Percentiles rank a stretch among this genome's conserved stretches.
Conservation (phyloP, 1,140 invertebrate genomes). For the Drosophila navojoa region DNA sequence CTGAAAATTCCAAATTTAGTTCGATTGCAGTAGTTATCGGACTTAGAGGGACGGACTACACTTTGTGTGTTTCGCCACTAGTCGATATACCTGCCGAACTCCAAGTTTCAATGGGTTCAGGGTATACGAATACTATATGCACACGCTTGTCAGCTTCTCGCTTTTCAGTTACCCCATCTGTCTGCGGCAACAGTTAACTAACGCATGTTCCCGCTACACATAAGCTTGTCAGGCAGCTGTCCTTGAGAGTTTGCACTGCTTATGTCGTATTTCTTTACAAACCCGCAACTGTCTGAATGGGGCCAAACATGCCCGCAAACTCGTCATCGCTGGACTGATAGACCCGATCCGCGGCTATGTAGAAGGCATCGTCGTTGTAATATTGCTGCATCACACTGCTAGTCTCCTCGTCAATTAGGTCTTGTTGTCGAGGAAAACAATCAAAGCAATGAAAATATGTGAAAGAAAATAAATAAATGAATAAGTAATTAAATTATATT, state of each 20-base stretch:
- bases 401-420: slow-evolving; percentile 75
- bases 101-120: too few relatives aligned
- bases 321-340: slow-evolving; percentile 81
- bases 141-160: slow-evolving; percentile 55
- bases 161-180: slow-evolving; percentile 23
- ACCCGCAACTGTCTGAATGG: slow-evolving; percentile 82
- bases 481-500: slow-evolving; percentile 3
- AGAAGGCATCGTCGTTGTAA: slow-evolving; percentile 80
- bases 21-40: too few relatives aligned
- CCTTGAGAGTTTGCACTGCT: slow-evolving; percentile 20
- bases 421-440: slow-evolving; percentile 29
- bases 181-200: slow-evolving; percentile 21
- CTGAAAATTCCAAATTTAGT: too few relatives aligned
- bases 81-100: too few relatives aligned
- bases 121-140: slow-evolving; percentile 55
- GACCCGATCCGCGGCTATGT: slow-evolving; percentile 79
- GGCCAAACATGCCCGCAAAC: slow-evolving; percentile 81
- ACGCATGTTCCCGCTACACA: slow-evolving; percentile 28
- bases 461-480: slow-evolving; percentile 20
- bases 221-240: slow-evolving; percentile 37
- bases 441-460: slow-evolving; percentile 16
- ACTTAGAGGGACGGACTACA: too few relatives aligned
- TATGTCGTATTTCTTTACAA: slow-evolving; percentile 44
- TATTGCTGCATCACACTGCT: slow-evolving; percentile 77
- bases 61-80: too few relatives aligned